Conservation (phyloP, 2,797 vertebrate species). For the Mormyrops attenuatus region DNA sequence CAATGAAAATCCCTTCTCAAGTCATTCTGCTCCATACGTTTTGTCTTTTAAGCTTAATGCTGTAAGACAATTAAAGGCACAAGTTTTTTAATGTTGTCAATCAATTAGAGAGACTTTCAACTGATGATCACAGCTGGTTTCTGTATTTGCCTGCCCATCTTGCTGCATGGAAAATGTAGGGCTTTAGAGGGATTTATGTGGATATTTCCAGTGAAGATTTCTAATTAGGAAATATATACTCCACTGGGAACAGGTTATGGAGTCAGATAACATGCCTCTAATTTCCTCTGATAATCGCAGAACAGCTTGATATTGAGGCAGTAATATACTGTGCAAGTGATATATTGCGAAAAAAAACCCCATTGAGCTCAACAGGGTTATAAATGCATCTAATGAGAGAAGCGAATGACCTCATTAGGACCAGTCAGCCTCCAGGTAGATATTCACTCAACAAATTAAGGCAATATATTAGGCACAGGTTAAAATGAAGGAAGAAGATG, state of each 20-base stretch:
- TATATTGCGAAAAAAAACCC: neutral
- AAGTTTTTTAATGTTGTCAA: neutral
- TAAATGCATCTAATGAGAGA: neutral
- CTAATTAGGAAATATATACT: neutral
- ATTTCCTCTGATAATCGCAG: neutral
- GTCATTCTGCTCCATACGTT: conserved; percentile 33
- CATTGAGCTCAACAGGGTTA: conserved; percentile 2
- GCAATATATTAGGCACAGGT: neutral
- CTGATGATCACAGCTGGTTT: neutral
- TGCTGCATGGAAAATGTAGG: neutral
- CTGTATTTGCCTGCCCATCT: neutral
- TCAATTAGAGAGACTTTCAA: neutral
- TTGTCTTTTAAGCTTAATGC: conserved; percentile 17
- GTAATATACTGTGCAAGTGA: neutral
- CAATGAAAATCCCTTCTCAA: conserved; percentile 29
- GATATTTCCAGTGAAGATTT: neutral
- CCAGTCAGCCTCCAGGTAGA: neutral
- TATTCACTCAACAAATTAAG: neutral
- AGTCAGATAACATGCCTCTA: neutral
- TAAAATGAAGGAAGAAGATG: neutral
- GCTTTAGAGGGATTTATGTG: neutral
- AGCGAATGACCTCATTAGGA: neutral
- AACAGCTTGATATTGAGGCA: neutral
- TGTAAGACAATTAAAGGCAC: neutral
- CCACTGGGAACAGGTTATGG: neutral